A percentile compares a stretch with the other conserved stretches of the same genome.
phyloP scores from a whole-genome alignment of 2,888 invertebrate genomes.

The Mongoloraphidia duomilia region DNA sequence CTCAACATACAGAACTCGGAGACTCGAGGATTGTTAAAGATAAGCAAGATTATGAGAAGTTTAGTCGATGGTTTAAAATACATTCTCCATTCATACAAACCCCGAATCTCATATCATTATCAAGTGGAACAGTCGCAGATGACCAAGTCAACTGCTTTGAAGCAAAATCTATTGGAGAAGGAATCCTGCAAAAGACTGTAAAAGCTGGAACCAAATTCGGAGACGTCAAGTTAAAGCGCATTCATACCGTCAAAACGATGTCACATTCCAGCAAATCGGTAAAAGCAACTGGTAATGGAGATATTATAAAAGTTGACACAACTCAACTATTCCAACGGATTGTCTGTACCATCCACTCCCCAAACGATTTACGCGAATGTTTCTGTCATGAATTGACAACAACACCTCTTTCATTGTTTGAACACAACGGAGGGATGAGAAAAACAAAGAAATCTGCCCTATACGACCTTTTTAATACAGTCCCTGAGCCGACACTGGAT shows the following conservation, averaged over 20 bases:
- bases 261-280: no score
- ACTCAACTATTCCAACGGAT: no score
- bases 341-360: no score
- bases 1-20: no score
- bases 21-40: no score
- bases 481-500: not conserved
- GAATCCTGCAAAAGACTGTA: no score
- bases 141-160: slow-evolving; percentile 1
- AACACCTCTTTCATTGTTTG: not conserved
- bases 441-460: slow-evolving; percentile 6
- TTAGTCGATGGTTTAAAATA: slow-evolving; percentile 3
- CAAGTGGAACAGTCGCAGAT: slow-evolving; percentile 7
- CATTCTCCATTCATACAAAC: slow-evolving; percentile 4
- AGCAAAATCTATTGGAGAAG: no score
- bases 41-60: slow-evolving; percentile 3
- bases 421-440: slow-evolving; percentile 1
- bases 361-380: not conserved
- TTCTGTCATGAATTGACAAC: slow-evolving; percentile 2
- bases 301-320: no score
- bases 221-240: no score
- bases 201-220: no score
- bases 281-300: no score
- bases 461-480: slow-evolving; percentile 2
- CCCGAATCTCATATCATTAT: slow-evolving; percentile 5
- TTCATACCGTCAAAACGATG: no score